These are phyloP conservation scores for Bombus sylvicola DNA, from an alignment of 1,140 invertebrate species.

Conservation along the genomic window DNA sequence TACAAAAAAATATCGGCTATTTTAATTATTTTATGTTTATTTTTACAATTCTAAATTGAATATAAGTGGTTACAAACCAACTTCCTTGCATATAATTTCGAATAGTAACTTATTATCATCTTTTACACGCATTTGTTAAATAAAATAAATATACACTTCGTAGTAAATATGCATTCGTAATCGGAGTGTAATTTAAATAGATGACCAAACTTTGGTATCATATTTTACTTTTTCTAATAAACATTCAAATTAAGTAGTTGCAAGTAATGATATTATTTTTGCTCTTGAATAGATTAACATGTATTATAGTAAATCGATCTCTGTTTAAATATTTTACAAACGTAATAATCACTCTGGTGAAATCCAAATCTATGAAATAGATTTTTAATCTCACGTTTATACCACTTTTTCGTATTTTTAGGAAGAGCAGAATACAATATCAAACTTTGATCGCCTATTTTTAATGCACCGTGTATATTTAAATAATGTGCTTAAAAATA, in stretches of 20 bases:
- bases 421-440: not conserved
- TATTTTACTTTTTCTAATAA: not conserved
- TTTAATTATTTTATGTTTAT: conserved; percentile 95
- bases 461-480: not conserved
- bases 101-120: conserved; percentile 91
- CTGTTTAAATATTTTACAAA: not conserved
- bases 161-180: not conserved
- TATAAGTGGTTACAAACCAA: conserved; percentile 92
- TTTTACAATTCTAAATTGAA: conserved; percentile 85
- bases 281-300: not conserved
- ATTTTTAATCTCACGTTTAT: not conserved
- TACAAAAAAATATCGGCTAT: conserved; percentile 90
- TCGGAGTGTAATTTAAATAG: not conserved
- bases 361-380: not conserved
- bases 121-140: conserved; percentile 86
- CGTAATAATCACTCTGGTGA: no score
- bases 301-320: not conserved
- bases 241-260: not conserved
- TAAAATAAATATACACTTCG: not conserved
- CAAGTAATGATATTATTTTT: not conserved
- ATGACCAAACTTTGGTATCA: not conserved
- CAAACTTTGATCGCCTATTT: not conserved
- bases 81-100: conserved; percentile 95
- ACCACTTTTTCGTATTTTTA: not conserved
- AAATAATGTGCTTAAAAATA: not conserved